Percentiles rank a stretch among this genome's conserved stretches.
Evolutionary conservation across 2,113 vertebrate genomes (phyloP).

Genomic region (Siphamia tubifer): DNA sequence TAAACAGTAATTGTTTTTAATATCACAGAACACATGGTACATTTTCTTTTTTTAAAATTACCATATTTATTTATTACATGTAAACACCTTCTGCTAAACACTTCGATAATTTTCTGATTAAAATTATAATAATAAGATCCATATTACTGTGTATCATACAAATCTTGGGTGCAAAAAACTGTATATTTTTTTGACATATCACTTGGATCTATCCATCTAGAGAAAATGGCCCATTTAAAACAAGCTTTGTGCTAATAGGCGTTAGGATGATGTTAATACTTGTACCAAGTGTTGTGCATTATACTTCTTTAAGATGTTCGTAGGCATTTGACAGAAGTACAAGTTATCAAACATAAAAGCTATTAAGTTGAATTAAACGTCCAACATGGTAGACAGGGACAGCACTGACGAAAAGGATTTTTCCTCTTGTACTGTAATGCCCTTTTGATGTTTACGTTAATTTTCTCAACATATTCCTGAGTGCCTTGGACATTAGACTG

Average conservation of each 20-base stretch:
- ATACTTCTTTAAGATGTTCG: background rate
- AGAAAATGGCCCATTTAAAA: too few species aligned
- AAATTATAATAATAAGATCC: background rate
- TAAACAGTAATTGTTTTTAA: too few species aligned
- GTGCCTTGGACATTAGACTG: conserved; percentile 82
- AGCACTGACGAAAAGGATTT: conserved; percentile 83
- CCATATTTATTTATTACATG: background rate
- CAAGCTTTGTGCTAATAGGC: background rate
- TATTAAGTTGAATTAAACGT: background rate
- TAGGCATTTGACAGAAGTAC: background rate
- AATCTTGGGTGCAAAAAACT: background rate
- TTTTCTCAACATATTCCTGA: conserved; percentile 79
- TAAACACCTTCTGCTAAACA: background rate
- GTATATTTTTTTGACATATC: background rate
- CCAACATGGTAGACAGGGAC: conserved; percentile 67
- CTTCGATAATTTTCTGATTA: background rate
- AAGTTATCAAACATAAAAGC: background rate
- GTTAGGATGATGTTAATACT: background rate
- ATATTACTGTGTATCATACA: background rate
- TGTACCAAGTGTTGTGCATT: background rate
- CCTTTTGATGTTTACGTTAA: conserved; percentile 79
- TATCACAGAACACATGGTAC: too few species aligned
- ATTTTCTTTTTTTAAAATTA: too few species aligned
- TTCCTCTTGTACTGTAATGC: conserved; percentile 84
- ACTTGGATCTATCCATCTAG: too few species aligned